phyloP scores from a whole-genome alignment of 2,797 vertebrate genomes.

The Nannoperca australis region DNA sequence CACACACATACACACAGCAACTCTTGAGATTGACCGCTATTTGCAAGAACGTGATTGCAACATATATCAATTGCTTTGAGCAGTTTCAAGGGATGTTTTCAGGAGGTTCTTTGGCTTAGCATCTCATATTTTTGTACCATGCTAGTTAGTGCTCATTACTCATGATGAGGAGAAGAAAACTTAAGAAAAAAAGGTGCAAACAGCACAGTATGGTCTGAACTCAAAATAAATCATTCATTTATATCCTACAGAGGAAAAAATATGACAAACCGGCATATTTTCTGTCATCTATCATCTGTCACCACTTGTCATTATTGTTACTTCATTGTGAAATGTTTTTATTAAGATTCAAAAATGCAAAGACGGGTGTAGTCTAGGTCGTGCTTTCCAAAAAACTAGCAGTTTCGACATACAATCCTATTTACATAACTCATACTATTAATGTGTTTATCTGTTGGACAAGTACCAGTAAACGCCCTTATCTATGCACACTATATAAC shows the following conservation, averaged over 20 bases:
- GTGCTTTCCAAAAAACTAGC: constrained; percentile 31
- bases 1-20: constrained; percentile 47
- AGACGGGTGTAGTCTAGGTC: constrained; percentile 36
- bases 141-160: constrained; percentile 44
- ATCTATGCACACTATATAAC: constrained; percentile 24
- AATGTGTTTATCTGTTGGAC: constrained; percentile 43
- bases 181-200: constrained; percentile 60
- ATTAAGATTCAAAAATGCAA: constrained; percentile 45
- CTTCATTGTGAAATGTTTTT: constrained; percentile 41
- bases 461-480: constrained; percentile 15
- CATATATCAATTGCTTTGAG: constrained; percentile 59
- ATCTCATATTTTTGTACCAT: constrained; percentile 30
- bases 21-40: constrained; percentile 51
- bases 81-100: constrained; percentile 42
- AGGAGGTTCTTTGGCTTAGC: constrained; percentile 38
- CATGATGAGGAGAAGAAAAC: constrained; percentile 83
- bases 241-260: constrained; percentile 21
- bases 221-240: constrained; percentile 68
- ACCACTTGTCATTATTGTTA: constrained; percentile 38
- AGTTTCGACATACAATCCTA: constrained; percentile 36
- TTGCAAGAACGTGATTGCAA: constrained; percentile 70
- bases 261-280: constrained; percentile 32
- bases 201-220: constrained; percentile 53
- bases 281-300: constrained; percentile 48
- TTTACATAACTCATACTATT: constrained; percentile 50